Evolutionary conservation across 2,888 invertebrate species (phyloP).

Genomic region (Trisateles emortualis): DNA sequence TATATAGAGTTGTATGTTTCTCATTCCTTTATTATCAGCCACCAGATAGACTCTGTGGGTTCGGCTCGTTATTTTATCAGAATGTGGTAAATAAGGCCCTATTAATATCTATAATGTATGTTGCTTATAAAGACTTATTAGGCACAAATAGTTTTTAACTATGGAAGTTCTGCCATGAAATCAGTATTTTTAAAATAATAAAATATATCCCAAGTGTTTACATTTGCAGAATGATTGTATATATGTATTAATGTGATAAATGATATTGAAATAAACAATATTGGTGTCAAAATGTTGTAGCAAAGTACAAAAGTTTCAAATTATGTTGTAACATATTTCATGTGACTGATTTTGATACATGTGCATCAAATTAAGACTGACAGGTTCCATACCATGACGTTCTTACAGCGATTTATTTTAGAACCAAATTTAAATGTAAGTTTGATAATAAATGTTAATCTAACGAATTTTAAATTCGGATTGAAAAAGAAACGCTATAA

Average conservation of each 20-base stretch:
- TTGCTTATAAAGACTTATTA: constrained; percentile 43
- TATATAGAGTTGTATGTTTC: too few species aligned
- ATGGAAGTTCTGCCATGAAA: constrained; percentile 43
- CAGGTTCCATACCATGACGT: too few species aligned
- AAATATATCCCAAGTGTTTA: constrained; percentile 24
- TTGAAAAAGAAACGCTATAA: too few species aligned
- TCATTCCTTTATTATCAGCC: too few species aligned
- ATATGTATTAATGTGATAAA: constrained; percentile 33
- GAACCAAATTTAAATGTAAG: too few species aligned
- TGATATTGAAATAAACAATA: constrained; percentile 27
- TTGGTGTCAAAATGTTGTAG: constrained; percentile 41
- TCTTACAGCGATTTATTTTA: too few species aligned
- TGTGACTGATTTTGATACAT: constrained; percentile 50
- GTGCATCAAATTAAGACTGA: constrained; percentile 18
- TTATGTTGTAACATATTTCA: constrained; percentile 53
- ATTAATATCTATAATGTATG: constrained; percentile 22
- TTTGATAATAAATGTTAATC: too few species aligned
- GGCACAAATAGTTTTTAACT: constrained; percentile 43
- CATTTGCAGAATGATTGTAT: constrained; percentile 25
- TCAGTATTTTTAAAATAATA: constrained; percentile 48
- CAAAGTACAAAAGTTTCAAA: constrained; percentile 65
- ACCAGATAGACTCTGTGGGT: too few species aligned
- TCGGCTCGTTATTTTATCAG: constrained; percentile 9
- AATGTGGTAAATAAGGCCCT: constrained; percentile 12
- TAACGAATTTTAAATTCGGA: too few species aligned